phyloP scores from a whole-genome alignment of 2,797 vertebrate species.

The Botia kubotai region DNA sequence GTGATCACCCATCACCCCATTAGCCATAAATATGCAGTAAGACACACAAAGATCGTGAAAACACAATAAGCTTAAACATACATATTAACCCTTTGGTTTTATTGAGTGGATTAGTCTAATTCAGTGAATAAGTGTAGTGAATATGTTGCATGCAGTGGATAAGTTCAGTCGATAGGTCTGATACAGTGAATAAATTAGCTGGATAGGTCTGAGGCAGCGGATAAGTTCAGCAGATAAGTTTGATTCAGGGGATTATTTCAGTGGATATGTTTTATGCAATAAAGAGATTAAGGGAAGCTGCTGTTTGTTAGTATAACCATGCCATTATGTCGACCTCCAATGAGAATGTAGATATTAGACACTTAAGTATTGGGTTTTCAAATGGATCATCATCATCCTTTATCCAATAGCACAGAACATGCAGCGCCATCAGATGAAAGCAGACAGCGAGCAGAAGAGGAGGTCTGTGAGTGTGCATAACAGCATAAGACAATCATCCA shows the following conservation, averaged over 20 bases:
- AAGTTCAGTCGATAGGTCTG: too few relatives aligned
- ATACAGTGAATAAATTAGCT: too few relatives aligned
- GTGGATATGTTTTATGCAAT: not conserved
- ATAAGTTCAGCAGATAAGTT: too few relatives aligned
- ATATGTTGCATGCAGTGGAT: too few relatives aligned
- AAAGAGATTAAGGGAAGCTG: not conserved
- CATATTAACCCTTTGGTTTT: not conserved
- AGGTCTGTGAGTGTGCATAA: not conserved
- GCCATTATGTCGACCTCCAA: not conserved
- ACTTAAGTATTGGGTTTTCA: slow-evolving; percentile 10
- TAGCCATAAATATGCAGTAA: not conserved
- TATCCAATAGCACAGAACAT: slow-evolving; percentile 12
- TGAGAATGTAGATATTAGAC: slow-evolving; percentile 4
- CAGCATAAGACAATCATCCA: not conserved
- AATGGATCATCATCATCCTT: slow-evolving; percentile 16
- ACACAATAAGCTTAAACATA: not conserved
- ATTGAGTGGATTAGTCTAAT: not conserved
- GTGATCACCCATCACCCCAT: not conserved
- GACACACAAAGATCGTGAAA: not conserved
- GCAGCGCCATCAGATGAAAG: slow-evolving; percentile 4
- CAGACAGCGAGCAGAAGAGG: not conserved
- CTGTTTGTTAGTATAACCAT: not conserved
- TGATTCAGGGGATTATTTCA: too few relatives aligned
- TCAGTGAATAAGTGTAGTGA: too few relatives aligned
- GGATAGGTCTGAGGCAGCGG: too few relatives aligned